Base-by-base conservation (phyloP, 2,797 vertebrate species). In the Brotula barbata region DNA sequence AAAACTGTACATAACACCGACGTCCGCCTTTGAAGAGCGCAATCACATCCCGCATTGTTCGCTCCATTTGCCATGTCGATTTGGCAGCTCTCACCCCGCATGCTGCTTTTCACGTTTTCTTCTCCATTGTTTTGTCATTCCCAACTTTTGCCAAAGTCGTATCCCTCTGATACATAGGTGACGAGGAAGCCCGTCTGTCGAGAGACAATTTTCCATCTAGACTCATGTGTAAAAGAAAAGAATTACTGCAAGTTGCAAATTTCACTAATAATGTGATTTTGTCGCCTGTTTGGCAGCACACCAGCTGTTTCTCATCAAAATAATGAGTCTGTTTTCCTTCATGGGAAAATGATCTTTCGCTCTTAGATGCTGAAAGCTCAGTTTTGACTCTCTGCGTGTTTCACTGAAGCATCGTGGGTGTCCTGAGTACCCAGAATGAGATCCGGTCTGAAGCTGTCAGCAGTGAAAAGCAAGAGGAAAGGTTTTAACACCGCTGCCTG, bases 281-380 rank as follows among this genome's bases (percentile, higher is more conserved):
- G 63, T 64, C 40, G 42, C 40, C 83, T 91, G 92, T 91, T 88
- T 91, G 85, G 86, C 78, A 63, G 81, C 70, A 80, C 80, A 86
- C 85, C 90, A 91, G 89, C 89, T 91, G 90, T 89, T 90, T 89
- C 82, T 59, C 83, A 86, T 85, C 79, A 84, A 80, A 91, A 86
- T 88, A 89, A 90, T 87, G 86, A 90, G 73, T 77, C 64, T 56
- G 57, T 87, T 84, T 85, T 68, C 68, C 73, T 84, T 84, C 79
- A 66, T 66, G 63, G 71, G 75, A 64, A 76, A 69, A 84, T 70
- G 31, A 83, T 85, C 62, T 31, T 42, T 80, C 75, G 79, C 73
- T 65, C 77, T 62, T 67, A 41, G 68, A 78, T 66, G 68, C 64
- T 50, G 51, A 71, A 60, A 77, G 66, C 72, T 63, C 59, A 2